Conservation (phyloP, 2,888 invertebrate genomes). For the Sussaba pulchella region DNA sequence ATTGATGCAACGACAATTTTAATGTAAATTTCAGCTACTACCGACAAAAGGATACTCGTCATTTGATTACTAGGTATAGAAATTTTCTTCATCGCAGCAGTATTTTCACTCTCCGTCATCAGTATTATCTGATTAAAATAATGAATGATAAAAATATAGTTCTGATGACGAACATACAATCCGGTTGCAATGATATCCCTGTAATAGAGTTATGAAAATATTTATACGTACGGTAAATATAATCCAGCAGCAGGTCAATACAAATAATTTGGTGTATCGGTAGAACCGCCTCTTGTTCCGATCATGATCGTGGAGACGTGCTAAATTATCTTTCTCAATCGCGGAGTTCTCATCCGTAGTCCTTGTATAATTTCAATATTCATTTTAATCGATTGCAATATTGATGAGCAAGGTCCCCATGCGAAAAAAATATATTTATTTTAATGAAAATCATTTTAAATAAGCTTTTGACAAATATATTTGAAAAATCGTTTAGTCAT, state of each 20-base stretch:
- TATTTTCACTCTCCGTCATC: constrained; percentile 89
- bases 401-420: no score
- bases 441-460: no score
- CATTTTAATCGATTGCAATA: no score
- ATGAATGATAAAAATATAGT: no score
- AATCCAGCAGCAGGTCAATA: constrained; percentile 88
- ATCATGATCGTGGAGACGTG: constrained; percentile 58
- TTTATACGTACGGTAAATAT: constrained; percentile 86
- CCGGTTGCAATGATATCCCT: no score
- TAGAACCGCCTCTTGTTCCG: constrained; percentile 69
- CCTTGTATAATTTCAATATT: constrained; percentile 26
- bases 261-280: constrained; percentile 85
- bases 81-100: constrained; percentile 86
- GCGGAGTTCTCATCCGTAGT: not conserved
- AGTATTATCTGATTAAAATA: constrained; percentile 85
- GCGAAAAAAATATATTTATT: no score
- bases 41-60: constrained; percentile 84
- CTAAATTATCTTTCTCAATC: constrained; percentile 62
- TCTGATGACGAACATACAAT: no score
- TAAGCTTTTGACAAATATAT: no score
- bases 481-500: no score
- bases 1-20: no score
- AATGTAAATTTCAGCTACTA: constrained; percentile 1
- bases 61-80: constrained; percentile 86
- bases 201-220: not conserved